Percentiles rank a stretch among this genome's conserved stretches.
Conservation (phyloP, 2,888 invertebrate species). For the Apotomis betuletana region DNA sequence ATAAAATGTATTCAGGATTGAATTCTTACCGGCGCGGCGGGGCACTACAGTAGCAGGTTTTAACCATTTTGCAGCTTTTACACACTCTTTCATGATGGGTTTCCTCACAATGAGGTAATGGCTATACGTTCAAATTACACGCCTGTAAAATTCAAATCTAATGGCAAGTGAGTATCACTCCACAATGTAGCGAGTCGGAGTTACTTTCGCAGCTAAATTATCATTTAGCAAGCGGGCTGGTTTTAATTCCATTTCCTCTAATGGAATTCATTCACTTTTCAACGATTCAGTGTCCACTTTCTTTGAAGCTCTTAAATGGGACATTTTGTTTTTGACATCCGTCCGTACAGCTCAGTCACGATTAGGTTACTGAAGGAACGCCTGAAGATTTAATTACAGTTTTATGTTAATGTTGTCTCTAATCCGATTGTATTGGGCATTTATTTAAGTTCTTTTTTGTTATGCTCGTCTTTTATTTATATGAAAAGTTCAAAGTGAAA, state of each 20-base stretch:
- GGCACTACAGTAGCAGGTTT: no score
- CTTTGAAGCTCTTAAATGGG: slow-evolving; percentile 55
- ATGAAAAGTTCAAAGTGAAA: no score
- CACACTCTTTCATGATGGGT: background rate
- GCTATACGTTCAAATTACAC: background rate
- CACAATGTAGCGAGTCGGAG: slow-evolving; percentile 34
- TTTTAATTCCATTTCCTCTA: slow-evolving; percentile 67
- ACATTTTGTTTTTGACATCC: slow-evolving; percentile 64
- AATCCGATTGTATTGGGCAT: slow-evolving; percentile 13
- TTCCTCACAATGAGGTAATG: background rate
- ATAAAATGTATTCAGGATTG: no score
- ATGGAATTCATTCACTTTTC: slow-evolving; percentile 72
- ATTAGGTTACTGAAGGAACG: slow-evolving; percentile 47
- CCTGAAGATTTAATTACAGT: slow-evolving; percentile 31
- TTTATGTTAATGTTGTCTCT: slow-evolving; percentile 15
- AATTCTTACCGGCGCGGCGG: no score
- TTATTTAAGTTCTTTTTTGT: slow-evolving; percentile 13
- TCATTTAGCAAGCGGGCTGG: slow-evolving; percentile 54
- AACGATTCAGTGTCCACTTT: slow-evolving; percentile 65
- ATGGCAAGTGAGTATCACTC: slow-evolving; percentile 31
- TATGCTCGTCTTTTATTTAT: background rate
- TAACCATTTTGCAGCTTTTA: background rate
- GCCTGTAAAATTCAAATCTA: slow-evolving; percentile 29
- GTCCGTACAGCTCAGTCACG: slow-evolving; percentile 58
- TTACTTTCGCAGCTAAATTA: slow-evolving; percentile 55